A percentile compares a stretch with the other conserved stretches of the same genome.
Conservation (phyloP, 1,140 invertebrate genomes). For the Venustaconcha ellipsiformis region DNA sequence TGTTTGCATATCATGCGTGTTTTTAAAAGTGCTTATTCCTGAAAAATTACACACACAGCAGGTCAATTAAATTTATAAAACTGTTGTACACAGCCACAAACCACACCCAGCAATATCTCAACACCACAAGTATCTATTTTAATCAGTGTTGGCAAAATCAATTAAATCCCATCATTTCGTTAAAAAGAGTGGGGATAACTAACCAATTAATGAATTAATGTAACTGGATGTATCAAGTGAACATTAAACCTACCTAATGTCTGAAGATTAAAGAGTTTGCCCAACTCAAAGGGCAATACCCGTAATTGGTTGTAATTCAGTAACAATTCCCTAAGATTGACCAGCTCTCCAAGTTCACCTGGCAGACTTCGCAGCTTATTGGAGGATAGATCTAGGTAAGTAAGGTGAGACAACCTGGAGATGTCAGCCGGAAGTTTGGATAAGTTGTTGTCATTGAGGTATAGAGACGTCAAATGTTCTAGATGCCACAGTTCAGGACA, state of each 20-base stretch:
- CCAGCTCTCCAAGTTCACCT: constrained; percentile 94
- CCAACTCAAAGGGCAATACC: constrained; percentile 95
- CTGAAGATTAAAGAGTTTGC: constrained; percentile 97
- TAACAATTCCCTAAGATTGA: constrained; percentile 92
- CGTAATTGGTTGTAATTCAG: constrained; percentile 94
- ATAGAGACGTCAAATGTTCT: constrained; percentile 90
- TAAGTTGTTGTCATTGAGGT: constrained; percentile 94
- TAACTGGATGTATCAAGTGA: too few relatives aligned
- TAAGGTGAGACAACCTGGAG: constrained; percentile 83
- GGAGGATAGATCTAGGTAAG: constrained; percentile 90
- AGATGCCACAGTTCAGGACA: constrained; percentile 91
- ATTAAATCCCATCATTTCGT: too few relatives aligned
- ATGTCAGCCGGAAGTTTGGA: constrained; percentile 91
- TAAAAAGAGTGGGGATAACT: too few relatives aligned
- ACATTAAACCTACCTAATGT: constrained; percentile 68
- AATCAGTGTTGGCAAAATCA: too few relatives aligned
- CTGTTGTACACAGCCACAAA: too few relatives aligned
- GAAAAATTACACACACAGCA: too few relatives aligned
- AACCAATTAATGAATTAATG: too few relatives aligned
- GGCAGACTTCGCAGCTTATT: constrained; percentile 91
- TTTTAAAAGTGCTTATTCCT: too few relatives aligned
- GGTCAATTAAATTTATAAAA: too few relatives aligned
- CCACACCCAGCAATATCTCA: too few relatives aligned
- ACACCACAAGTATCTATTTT: too few relatives aligned
- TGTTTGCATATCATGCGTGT: too few relatives aligned